Percentiles rank a stretch among this genome's conserved stretches.
Conservation (phyloP, 2,113 vertebrate species). For the Cairina moschata region DNA sequence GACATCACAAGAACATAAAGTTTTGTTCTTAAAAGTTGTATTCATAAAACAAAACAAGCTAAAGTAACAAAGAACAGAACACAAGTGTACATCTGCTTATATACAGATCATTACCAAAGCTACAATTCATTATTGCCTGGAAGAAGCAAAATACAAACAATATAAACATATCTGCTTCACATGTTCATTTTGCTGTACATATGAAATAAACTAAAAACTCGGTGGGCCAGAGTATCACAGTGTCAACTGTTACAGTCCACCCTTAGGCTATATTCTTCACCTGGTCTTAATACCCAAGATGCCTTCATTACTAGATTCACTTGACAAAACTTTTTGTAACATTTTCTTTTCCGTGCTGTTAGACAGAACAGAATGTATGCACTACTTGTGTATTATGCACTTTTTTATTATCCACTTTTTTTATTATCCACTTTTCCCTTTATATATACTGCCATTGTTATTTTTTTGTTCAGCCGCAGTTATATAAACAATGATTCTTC, state of each 20-base stretch:
- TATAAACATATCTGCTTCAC: background rate
- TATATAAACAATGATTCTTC: background rate
- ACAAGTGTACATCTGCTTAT: background rate
- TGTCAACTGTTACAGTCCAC: too few species aligned
- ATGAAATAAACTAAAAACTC: background rate
- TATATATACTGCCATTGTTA: background rate
- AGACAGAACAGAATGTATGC: background rate
- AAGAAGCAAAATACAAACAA: background rate
- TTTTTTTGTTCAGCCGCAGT: background rate
- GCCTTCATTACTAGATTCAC: background rate
- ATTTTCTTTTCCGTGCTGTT: background rate
- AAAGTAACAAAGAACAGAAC: background rate
- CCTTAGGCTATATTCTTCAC: background rate
- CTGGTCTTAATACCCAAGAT: background rate
- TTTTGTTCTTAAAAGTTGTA: background rate
- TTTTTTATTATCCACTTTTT: too few species aligned
- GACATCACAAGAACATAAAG: background rate
- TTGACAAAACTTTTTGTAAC: background rate
- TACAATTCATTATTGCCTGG: background rate
- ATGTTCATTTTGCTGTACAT: background rate
- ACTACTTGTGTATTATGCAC: accelerated
- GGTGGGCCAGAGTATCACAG: accelerated
- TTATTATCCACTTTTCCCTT: background rate
- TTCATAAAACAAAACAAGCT: background rate
- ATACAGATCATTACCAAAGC: background rate